Evolutionary conservation across 2,113 vertebrate genomes (phyloP), one percentile per base, ranked within the genome.

Genomic region (Isichthys henryi): DNA sequence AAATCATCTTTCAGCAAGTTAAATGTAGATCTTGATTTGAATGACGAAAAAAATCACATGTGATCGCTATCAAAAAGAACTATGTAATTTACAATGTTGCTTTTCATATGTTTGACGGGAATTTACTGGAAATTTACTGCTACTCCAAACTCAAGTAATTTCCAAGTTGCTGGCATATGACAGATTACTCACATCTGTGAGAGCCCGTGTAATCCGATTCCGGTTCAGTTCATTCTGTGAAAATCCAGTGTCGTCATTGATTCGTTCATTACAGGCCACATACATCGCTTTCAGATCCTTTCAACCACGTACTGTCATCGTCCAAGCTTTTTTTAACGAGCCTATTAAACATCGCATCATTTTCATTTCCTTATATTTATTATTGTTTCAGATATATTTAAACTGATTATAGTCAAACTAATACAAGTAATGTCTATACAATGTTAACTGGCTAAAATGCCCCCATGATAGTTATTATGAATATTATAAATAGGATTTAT

Each of bases 141-240:
- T 50, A 53, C 85, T 86, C 49, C 89, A 91, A 89, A 86, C 74
- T 91, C 91, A 93, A 35, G 90, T 91, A 91, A 91, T 91, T 94
- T 92, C 90, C 86, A 90, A 90, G 89, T 93, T 92, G 91, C 92
- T 92, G 91, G 70, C 93, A 94, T 94, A 94, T 95, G 91, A 94
- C 93, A 94, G 91, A 95, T 96, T 95, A 94, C 92, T 92, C 93
- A 95, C 94, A 95, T 94, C 93, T 94, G 93, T 93, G 92, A 94
- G 93, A 94, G 94, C 90, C 91, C 87, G 49, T 94, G 94, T 96
- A 95, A 96, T 96, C 95, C 93, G 93, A 95, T 95, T 95, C 94
- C 90, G 88, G 91, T 93, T 93, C 90, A 94, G 91, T 94, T 95
- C 93, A 93, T 94, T 95, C 95, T 95, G 93, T 92, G 93, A 93